Percentiles rank a stretch among this genome's conserved stretches.
Evolutionary conservation across 2,113 vertebrate species (phyloP).

Genomic region (Panthera uncia): DNA sequence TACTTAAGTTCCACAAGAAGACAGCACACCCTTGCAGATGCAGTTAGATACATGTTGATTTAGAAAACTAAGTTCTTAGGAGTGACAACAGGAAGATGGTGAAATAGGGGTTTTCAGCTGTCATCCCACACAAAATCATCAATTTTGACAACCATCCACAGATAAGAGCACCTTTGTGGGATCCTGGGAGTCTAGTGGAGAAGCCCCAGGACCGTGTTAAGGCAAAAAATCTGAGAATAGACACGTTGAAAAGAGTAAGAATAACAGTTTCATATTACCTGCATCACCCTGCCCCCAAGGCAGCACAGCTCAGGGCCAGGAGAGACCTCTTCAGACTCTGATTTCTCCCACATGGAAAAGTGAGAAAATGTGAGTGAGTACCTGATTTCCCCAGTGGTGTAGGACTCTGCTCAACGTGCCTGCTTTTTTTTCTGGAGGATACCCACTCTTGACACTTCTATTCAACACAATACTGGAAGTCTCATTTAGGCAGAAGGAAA

Average conservation of each 20-base stretch:
- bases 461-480: neutral
- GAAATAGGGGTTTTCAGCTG: neutral
- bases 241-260: neutral
- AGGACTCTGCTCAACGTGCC: neutral
- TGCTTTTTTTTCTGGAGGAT: neutral
- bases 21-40: neutral
- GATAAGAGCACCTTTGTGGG: neutral
- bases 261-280: neutral
- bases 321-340: neutral
- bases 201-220: neutral
- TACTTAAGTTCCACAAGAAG: neutral
- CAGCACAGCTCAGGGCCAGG: neutral
- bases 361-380: neutral
- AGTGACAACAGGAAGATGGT: neutral
- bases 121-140: neutral
- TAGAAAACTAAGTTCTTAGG: neutral
- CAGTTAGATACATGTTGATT: neutral
- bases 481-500: neutral
- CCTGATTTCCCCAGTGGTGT: neutral
- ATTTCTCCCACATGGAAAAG: neutral
- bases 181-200: neutral
- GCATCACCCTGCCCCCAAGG: neutral
- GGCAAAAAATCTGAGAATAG: neutral
- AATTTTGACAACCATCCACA: neutral
- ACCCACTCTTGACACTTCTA: neutral